phyloP scores from a whole-genome alignment of 1,140 invertebrate genomes.

The Tetramorium parvispinum region DNA sequence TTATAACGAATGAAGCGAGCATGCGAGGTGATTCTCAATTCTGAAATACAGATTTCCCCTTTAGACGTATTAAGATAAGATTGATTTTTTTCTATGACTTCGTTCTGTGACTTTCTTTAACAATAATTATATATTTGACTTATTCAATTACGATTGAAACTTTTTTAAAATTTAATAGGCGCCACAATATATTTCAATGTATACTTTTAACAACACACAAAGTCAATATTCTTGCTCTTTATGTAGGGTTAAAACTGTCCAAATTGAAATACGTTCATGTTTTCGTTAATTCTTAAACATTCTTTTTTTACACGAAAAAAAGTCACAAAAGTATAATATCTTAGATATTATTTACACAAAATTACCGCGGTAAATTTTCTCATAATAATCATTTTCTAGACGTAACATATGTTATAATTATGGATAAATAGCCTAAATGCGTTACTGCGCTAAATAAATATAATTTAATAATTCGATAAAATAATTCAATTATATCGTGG shows the following conservation, averaged over 20 bases:
- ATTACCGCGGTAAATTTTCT: not conserved
- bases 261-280: not conserved
- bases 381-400: not conserved
- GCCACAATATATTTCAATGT: not conserved
- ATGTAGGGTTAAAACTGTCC: not conserved
- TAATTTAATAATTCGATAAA: not conserved
- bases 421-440: not conserved
- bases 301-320: not conserved
- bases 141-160: not conserved
- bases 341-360: not conserved
- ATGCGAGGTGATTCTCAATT: not conserved
- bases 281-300: not conserved
- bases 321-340: not conserved
- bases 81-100: not conserved
- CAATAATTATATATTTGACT: not conserved
- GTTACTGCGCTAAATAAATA: not conserved
- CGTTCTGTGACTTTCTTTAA: not conserved
- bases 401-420: not conserved
- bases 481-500: not conserved
- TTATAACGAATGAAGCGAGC: not conserved
- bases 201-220: not conserved
- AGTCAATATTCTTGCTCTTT: not conserved
- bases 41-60: slow-evolving; percentile 4
- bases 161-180: not conserved
- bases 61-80: not conserved